Conservation (phyloP, 1,140 invertebrate species). For the Drosophila bipectinata region DNA sequence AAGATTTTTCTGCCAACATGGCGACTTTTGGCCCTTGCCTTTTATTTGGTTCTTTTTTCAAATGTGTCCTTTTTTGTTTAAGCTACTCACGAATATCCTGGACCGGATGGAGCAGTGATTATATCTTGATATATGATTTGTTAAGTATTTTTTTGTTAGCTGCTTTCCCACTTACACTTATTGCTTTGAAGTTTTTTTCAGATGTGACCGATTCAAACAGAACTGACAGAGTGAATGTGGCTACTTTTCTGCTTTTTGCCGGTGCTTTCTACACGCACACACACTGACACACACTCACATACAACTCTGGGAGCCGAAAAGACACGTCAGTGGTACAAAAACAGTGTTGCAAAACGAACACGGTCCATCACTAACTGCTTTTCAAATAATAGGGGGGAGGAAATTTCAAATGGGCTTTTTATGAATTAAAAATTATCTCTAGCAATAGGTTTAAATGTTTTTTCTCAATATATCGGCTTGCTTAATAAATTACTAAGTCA, state of each 20-base stretch:
- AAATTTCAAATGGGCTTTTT: background rate
- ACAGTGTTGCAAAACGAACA: constrained; percentile 49
- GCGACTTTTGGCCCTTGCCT: constrained; percentile 25
- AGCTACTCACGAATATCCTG: constrained; percentile 16
- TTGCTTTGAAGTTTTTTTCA: constrained; percentile 24
- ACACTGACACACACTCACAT: constrained; percentile 29
- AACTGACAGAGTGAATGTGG: constrained; percentile 57
- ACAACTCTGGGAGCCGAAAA: constrained; percentile 34
- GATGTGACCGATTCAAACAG: constrained; percentile 55
- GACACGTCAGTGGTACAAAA: constrained; percentile 62
- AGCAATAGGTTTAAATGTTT: no score
- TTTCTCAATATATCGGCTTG: no score
- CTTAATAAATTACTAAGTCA: no score
- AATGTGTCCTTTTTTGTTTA: background rate
- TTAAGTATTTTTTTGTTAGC: background rate
- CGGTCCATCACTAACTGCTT: constrained; percentile 12
- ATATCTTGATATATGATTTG: no score
- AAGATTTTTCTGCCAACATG: constrained; percentile 62
- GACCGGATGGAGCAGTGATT: no score
- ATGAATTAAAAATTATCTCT: background rate
- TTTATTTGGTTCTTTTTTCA: background rate
- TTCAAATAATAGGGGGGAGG: constrained; percentile 32
- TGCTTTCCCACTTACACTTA: constrained; percentile 52
- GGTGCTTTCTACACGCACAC: constrained; percentile 53
- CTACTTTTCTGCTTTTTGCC: constrained; percentile 25